These are phyloP conservation scores for Aphaenogaster ashmeadi DNA, from an alignment of 1,140 invertebrate species.

Conservation along the genomic window DNA sequence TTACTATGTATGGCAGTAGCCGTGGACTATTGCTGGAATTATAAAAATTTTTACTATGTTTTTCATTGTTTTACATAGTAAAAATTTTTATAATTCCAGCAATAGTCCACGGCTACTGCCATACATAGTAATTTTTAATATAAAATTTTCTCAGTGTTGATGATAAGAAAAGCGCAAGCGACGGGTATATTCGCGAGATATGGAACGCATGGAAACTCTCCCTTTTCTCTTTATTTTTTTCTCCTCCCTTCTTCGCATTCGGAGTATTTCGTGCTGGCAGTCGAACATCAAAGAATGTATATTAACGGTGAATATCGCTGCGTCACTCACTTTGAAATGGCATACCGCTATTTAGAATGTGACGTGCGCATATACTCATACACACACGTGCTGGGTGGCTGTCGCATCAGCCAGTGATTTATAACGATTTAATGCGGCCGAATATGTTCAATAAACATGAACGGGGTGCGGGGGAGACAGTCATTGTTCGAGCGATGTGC, in stretches of 20 bases:
- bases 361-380: neutral
- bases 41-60: too few relatives aligned
- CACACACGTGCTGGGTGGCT: neutral
- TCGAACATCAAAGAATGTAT: neutral
- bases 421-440: conserved; percentile 63
- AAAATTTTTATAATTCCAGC: too few relatives aligned
- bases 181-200: neutral
- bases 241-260: neutral
- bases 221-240: neutral
- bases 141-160: neutral
- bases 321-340: conserved; percentile 29
- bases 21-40: too few relatives aligned
- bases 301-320: conserved; percentile 19
- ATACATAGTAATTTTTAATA: too few relatives aligned
- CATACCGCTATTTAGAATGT: conserved; percentile 22
- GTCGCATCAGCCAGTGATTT: conserved; percentile 60
- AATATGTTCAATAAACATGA: conserved; percentile 66
- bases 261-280: neutral
- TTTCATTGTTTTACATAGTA: too few relatives aligned
- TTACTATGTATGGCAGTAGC: too few relatives aligned
- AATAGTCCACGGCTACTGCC: too few relatives aligned
- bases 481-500: neutral
- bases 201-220: neutral
- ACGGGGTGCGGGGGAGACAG: neutral
- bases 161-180: neutral